phyloP scores from a whole-genome alignment of 2,888 invertebrate genomes.

The Galerucella calmariensis region DNA sequence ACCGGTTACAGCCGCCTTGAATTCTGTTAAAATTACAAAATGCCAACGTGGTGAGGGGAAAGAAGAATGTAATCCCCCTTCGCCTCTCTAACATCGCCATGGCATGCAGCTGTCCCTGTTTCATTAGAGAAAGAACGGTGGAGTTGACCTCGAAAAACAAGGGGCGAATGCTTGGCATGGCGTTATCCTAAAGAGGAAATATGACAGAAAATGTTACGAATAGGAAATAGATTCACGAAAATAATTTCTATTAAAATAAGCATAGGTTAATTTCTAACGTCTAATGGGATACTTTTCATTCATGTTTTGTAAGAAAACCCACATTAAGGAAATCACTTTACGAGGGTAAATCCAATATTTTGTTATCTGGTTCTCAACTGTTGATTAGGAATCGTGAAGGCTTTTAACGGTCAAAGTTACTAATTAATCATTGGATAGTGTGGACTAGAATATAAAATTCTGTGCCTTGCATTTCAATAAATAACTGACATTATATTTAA shows the following conservation, averaged over 20 bases:
- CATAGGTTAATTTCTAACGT: conserved; percentile 6
- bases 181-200: conserved; percentile 17
- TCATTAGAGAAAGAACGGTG: conserved; percentile 19
- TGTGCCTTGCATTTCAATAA: too few relatives aligned
- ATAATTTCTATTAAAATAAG: conserved; percentile 17
- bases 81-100: neutral
- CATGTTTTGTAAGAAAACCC: neutral
- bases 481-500: too few relatives aligned
- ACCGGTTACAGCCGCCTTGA: conserved; percentile 24
- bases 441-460: too few relatives aligned
- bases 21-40: conserved; percentile 32
- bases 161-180: conserved; percentile 24
- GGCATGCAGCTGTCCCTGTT: conserved; percentile 10
- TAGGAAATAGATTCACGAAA: conserved; percentile 6
- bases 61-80: conserved; percentile 14
- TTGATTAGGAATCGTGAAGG: too few relatives aligned
- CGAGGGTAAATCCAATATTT: conserved; percentile 10
- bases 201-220: conserved; percentile 12
- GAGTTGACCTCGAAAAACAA: conserved; percentile 24
- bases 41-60: conserved; percentile 24
- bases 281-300: conserved; percentile 9
- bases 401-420: too few relatives aligned
- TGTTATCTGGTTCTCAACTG: neutral
- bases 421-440: too few relatives aligned
- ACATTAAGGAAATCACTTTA: neutral